Percentiles rank a stretch among this genome's conserved stretches.
Evolutionary conservation across 2,113 vertebrate species (phyloP).

Genomic region (Melozone crissalis): DNA sequence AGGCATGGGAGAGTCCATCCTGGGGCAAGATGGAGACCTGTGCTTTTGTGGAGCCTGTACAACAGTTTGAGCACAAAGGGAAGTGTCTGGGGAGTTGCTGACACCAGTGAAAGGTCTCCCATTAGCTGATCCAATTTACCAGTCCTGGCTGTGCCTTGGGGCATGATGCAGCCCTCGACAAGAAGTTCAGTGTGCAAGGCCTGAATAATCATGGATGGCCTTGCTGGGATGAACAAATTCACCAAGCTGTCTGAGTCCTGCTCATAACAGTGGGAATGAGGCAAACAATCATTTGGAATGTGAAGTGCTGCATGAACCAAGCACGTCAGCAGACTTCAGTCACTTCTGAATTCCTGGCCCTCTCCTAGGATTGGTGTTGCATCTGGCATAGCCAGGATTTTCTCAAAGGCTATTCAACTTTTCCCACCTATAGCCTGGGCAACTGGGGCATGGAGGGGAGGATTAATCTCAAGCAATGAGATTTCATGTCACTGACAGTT

Average conservation of each 20-base stretch:
- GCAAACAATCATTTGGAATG: not conserved
- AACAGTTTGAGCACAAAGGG: not conserved
- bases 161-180: not conserved
- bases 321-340: not conserved
- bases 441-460: not conserved
- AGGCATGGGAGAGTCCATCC: not conserved
- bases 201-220: not conserved
- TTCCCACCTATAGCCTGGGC: not conserved
- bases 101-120: not conserved
- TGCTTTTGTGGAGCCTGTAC: not conserved
- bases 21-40: rapidly evolving
- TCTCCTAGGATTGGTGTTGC: not conserved
- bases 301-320: not conserved
- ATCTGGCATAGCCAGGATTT: not conserved
- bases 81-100: not conserved
- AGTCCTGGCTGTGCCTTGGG: not conserved
- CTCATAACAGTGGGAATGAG: not conserved
- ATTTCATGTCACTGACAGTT: not conserved
- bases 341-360: not conserved
- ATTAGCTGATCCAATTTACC: not conserved
- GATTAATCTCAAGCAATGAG: not conserved
- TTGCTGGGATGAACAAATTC: not conserved
- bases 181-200: not conserved
- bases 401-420: not conserved
- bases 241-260: not conserved